phyloP scores from a whole-genome alignment of 2,113 vertebrate species.

The Myotis lucifugus region DNA sequence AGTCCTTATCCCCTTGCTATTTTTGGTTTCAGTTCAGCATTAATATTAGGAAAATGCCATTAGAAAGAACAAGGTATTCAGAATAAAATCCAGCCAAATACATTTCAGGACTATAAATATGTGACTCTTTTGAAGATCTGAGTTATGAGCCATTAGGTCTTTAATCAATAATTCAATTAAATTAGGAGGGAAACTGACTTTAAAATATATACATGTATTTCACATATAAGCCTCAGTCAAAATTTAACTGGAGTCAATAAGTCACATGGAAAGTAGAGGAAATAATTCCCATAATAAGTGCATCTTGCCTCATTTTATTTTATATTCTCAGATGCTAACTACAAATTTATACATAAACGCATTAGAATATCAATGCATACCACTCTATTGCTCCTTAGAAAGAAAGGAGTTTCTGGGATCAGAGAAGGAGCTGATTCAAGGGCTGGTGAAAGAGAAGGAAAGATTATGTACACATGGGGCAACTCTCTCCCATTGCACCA shows the following conservation, averaged over 20 bases:
- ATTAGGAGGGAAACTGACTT: conserved; percentile 51
- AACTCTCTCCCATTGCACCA: neutral
- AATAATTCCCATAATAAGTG: conserved; percentile 56
- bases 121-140: conserved; percentile 13
- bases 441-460: neutral
- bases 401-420: neutral
- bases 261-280: conserved; percentile 48
- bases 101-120: conserved; percentile 21
- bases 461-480: neutral
- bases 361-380: neutral
- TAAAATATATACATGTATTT: conserved; percentile 52
- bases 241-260: conserved; percentile 69
- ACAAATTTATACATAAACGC: neutral
- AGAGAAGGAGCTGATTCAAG: neutral
- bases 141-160: conserved; percentile 68
- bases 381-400: neutral
- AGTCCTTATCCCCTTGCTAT: conserved; percentile 72
- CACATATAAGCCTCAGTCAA: conserved; percentile 37
- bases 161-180: conserved; percentile 66
- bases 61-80: conserved; percentile 70
- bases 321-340: conserved; percentile 34
- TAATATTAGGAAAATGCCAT: conserved; percentile 72
- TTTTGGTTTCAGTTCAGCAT: conserved; percentile 74
- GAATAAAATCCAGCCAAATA: conserved; percentile 64
- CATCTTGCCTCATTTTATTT: conserved; percentile 50